Evolutionary conservation across 2,113 vertebrate genomes (phyloP), one percentile per base, ranked within the genome.

Genomic region (Danionella cerebrum): DNA sequence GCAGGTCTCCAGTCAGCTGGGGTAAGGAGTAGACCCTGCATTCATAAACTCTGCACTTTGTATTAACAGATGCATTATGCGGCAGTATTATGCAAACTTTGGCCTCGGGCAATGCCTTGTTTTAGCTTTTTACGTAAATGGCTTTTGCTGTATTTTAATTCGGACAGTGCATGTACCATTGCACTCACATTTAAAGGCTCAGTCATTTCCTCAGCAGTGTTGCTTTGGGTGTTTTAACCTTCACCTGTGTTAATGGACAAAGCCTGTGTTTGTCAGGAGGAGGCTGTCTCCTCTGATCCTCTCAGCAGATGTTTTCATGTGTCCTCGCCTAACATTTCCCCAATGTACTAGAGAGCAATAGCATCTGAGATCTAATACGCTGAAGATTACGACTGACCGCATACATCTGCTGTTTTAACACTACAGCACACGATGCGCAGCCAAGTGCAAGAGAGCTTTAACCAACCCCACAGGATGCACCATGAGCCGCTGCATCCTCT

Each of bases 301-400:
- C 9, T 65, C 39, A 36, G 60, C 38, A 1, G 33, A 75, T 21
- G 67, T 35, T 39, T 65, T 18, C 22, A n/a, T 27, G 27, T 38
- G 24, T 48, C 60, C 62, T 50, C 25, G n/a, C 45, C 52, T 35
- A 58, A 59, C 39, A 33, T 51, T 51, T 58, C 31, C 59, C 48
- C 53, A 65, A 50, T 14, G 58, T 70, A 38, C 38, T 76, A 75
- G 75, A 68, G 64, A 77, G 72, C 69, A 74, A 64, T 65, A 50
- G 67, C 76, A 54, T 57, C 64, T 53, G 41, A 57, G 75, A 78
- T 71, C 80, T 79, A 75, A 82, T 76, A 74, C 57, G 74, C 63
- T 72, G 13, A 72, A 76, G 83, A 84, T 85, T 83, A 84, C 52
- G 16, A 19, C 70, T 78, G 64, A 72, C 76, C 72, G 63, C 60